A percentile compares a stretch with the other conserved stretches of the same genome.
Evolutionary conservation across 2,113 vertebrate genomes (phyloP).

Genomic region (Phocoena sinus): DNA sequence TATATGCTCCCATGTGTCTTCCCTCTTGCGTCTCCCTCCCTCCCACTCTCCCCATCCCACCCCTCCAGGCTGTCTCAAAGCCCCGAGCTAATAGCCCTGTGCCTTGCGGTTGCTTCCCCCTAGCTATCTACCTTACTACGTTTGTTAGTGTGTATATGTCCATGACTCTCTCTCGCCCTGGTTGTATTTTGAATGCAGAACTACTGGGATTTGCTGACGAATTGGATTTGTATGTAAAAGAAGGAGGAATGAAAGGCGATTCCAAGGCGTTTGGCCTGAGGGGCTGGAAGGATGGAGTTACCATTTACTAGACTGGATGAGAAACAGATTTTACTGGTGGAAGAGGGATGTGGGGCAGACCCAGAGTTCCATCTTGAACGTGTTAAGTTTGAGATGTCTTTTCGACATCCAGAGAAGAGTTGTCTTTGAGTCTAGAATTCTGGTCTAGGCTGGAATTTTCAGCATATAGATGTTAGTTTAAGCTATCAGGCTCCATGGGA

Average conservation of each 20-base stretch:
- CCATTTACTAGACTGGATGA: background rate
- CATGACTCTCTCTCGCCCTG: background rate
- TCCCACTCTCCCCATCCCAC: no score
- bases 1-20: no score
- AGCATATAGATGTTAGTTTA: background rate
- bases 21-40: no score
- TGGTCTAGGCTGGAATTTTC: background rate
- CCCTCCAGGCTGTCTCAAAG: no score
- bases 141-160: no score
- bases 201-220: background rate
- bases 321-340: background rate
- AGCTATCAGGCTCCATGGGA: background rate
- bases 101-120: no score
- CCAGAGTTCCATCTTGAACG: background rate
- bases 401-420: background rate
- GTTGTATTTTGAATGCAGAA: background rate
- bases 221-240: background rate
- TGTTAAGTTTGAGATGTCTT: background rate
- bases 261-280: background rate
- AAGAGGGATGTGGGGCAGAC: background rate
- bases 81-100: no score
- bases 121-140: no score
- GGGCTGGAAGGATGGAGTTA: background rate
- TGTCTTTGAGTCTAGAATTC: background rate
- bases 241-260: background rate